Conservation (phyloP, 2,888 invertebrate species). For the Drosophila pegasa region DNA sequence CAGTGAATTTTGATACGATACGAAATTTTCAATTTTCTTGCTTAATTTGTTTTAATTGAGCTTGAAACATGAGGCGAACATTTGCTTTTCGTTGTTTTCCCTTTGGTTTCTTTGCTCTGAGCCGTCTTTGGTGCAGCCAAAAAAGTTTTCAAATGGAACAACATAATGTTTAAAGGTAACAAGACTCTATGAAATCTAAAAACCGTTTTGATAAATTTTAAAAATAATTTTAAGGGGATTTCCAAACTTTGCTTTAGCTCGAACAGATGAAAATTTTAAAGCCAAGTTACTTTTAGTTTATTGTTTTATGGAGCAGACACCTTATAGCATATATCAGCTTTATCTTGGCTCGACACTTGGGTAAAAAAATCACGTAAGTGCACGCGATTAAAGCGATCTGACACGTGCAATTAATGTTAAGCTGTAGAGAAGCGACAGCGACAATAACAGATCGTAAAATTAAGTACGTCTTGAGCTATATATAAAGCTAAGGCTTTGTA, state of each 20-base stretch:
- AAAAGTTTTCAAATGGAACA: constrained; percentile 11
- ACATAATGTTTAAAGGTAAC: constrained; percentile 3
- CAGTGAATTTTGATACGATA: constrained; percentile 64
- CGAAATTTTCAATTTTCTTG: constrained; percentile 57
- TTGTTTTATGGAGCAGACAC: neutral
- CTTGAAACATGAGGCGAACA: constrained; percentile 66
- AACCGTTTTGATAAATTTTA: too few species aligned
- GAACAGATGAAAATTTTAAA: neutral
- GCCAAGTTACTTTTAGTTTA: neutral
- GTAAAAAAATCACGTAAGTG: constrained; percentile 16
- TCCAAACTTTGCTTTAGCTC: too few species aligned
- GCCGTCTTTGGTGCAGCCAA: constrained; percentile 4
- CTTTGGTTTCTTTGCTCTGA: neutral
- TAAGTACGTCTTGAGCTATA: constrained; percentile 23
- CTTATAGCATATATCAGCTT: neutral
- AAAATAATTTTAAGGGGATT: too few species aligned
- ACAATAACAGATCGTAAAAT: constrained; percentile 35
- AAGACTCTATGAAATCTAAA: constrained; percentile 3
- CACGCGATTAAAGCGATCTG: constrained; percentile 4
- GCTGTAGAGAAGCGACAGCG: constrained; percentile 9
- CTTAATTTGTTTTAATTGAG: constrained; percentile 78
- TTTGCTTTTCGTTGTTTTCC: constrained; percentile 32
- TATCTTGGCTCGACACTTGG: constrained; percentile 6
- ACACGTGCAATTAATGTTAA: constrained; percentile 41
- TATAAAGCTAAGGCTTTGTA: constrained; percentile 4